phyloP scores from a whole-genome alignment of 2,797 vertebrate species.

The Lemur catta region DNA sequence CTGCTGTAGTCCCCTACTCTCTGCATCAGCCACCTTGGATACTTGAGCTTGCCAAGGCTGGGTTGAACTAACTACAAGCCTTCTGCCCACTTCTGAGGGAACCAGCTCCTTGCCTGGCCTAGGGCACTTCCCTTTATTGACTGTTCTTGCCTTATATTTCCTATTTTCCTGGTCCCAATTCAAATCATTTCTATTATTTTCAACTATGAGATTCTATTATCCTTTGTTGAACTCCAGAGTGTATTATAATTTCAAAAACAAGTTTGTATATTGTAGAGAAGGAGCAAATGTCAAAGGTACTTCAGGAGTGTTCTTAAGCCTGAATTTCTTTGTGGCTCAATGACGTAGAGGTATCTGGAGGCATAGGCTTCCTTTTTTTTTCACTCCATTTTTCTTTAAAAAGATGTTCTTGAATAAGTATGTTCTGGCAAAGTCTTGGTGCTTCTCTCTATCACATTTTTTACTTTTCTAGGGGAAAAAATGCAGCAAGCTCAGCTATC shows the following conservation, averaged over 20 bases:
- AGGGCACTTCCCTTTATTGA: not conserved
- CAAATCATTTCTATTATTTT: constrained; percentile 11
- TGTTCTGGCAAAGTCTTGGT: not conserved
- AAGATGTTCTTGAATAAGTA: not conserved
- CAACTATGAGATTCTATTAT: not conserved
- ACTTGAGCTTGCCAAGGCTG: not conserved
- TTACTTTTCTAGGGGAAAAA: not conserved
- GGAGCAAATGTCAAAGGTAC: not conserved
- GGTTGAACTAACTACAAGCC: not conserved
- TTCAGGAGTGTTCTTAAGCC: not conserved
- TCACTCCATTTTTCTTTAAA: not conserved
- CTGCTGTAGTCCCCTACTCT: not conserved
- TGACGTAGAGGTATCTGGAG: not conserved
- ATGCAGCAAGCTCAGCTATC: not conserved
- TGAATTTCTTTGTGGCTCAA: not conserved
- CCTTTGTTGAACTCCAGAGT: not conserved
- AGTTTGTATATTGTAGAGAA: not conserved
- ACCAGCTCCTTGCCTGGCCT: not conserved
- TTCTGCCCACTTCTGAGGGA: not conserved
- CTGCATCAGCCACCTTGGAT: not conserved
- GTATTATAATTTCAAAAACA: not conserved
- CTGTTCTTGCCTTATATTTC: not conserved
- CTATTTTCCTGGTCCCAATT: not conserved
- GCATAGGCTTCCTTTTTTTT: not conserved
- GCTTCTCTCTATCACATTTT: not conserved